phyloP scores from a whole-genome alignment of 2,113 vertebrate genomes.

The Ceyx melanurus region DNA sequence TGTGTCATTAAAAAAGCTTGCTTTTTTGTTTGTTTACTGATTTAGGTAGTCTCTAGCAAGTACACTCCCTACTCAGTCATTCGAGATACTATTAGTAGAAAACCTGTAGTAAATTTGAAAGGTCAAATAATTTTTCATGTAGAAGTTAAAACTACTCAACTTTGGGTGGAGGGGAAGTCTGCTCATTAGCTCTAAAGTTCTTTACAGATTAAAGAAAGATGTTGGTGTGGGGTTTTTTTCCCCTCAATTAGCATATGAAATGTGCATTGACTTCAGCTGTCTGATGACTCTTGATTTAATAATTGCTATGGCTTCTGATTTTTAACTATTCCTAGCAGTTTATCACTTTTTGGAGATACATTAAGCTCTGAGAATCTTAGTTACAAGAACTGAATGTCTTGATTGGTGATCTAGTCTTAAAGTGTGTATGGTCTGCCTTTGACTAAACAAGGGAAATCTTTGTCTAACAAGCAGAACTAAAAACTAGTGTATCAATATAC shows the following conservation, averaged over 20 bases:
- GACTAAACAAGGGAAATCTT: background rate
- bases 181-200: background rate
- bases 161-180: background rate
- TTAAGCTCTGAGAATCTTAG: background rate
- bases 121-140: background rate
- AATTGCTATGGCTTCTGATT: background rate
- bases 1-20: background rate
- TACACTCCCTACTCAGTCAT: background rate
- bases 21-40: background rate
- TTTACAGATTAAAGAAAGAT: background rate
- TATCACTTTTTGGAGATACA: background rate
- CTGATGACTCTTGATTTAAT: background rate
- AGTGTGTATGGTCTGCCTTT: background rate
- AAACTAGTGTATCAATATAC: background rate
- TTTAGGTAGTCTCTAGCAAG: background rate
- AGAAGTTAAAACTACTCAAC: background rate
- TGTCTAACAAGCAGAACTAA: background rate
- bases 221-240: background rate
- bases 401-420: background rate
- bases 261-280: background rate
- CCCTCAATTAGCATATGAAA: background rate
- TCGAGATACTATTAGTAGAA: background rate
- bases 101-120: background rate
- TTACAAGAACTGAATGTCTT: background rate
- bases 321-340: background rate